Evolutionary conservation across 2,797 vertebrate genomes (phyloP), one percentile per base, ranked within the genome.

Genomic region (Limnodromus scolopaceus): DNA sequence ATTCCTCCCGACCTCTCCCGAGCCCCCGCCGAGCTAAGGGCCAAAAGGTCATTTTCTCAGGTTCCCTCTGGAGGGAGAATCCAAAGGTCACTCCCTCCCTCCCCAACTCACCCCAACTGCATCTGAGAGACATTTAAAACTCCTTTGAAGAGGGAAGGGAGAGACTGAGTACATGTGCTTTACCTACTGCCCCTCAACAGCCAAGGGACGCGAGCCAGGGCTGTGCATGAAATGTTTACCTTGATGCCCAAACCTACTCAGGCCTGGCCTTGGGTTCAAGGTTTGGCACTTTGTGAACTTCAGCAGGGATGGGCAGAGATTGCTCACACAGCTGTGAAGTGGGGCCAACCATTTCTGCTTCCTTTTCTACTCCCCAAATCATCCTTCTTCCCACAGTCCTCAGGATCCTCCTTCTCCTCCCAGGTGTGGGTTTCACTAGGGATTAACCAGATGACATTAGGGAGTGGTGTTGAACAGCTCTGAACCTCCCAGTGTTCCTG

Each of bases 21-120:
- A 97, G 85, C 90, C 93, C 97, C 96, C 4, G 88, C 24, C 14
- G 96, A 96, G 97, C 71, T 83, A 43, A 87, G 92, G 97, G 97
- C 87, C 68, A 96, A 91, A 94, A 94, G 98, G 98, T 97, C 97
- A 95, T 75, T 96, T 98, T 98, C 97, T 97, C 97, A 98, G 96
- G 95, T 92, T 97, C 93, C 74, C 94, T 94, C 76, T 34, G 84
- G 76, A 94, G 83, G 91, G 92, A 95, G 96, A 87, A 96, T 97
- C 95, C 95, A 96, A 97, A 97, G 97, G 93, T 97, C 95, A 87
- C 49, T 83, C 83, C 90, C 93, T 95, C 60, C 91, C 95, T 76
- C 92, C 85, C 75, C 81, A 89, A n/a, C 74, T 87, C 70, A 71
- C 43, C 49, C 60, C 78, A 94, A 86, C 77, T 94, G 91, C 87